These are phyloP conservation scores for Drosophila borborema DNA, from an alignment of 2,888 invertebrate genomes.

Conservation along the genomic window DNA sequence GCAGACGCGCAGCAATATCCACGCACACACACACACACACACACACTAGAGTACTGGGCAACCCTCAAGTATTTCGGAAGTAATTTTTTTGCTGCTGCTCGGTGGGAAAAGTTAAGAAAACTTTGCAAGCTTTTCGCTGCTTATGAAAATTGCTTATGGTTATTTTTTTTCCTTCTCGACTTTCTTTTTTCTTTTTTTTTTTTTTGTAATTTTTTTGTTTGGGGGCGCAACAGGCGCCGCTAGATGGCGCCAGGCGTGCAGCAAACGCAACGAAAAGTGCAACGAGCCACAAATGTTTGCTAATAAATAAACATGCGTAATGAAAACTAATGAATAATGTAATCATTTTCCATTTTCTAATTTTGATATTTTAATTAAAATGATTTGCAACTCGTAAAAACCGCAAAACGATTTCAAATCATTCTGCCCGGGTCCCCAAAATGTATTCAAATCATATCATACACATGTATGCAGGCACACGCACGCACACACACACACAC, in stretches of 20 bases:
- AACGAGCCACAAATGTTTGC: constrained; percentile 64
- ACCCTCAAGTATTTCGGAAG: constrained; percentile 50
- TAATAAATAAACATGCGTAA: constrained; percentile 78
- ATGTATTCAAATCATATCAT: constrained; percentile 74
- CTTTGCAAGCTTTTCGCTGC: constrained; percentile 69
- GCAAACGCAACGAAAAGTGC: constrained; percentile 47
- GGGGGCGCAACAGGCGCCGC: constrained; percentile 16
- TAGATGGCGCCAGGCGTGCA: constrained; percentile 71
- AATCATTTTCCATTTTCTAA: constrained; percentile 81
- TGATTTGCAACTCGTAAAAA: constrained; percentile 83
- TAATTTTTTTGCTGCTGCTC: constrained; percentile 25
- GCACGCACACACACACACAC: constrained; percentile 10
- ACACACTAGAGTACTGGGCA: constrained; percentile 18
- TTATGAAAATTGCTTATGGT: constrained; percentile 34
- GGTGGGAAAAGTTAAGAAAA: constrained; percentile 65
- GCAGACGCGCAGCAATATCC: constrained; percentile 55
- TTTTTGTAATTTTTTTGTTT: constrained; percentile 2
- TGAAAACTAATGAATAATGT: constrained; percentile 83
- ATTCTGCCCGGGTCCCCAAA: constrained; percentile 57
- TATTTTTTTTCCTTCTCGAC: neutral
- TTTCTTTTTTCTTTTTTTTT: neutral
- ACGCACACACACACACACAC: constrained; percentile 17
- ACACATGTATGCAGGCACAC: constrained; percentile 7
- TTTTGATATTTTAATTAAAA: constrained; percentile 83
- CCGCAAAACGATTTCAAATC: constrained; percentile 82